Percentiles rank a stretch among this genome's conserved stretches.
Evolutionary conservation across 2,888 invertebrate genomes (phyloP).

Genomic region (Megamerina dolium): DNA sequence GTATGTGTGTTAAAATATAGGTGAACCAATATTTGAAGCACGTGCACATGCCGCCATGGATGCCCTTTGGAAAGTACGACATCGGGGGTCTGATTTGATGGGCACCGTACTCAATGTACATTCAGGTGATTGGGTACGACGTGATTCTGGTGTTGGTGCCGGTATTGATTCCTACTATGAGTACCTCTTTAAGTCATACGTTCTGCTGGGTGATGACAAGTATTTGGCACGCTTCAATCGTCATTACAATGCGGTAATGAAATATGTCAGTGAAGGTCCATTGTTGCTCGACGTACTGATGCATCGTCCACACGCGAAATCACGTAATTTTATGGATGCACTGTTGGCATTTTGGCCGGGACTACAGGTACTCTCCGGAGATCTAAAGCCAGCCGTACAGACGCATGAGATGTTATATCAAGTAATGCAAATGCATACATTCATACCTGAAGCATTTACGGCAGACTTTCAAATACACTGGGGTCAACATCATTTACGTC

Average conservation of each 20-base stretch:
- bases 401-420: conserved; percentile 99
- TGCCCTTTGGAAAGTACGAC: conserved; percentile 89
- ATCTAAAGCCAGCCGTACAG: conserved; percentile 95
- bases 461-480: conserved; percentile 97
- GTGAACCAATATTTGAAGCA: conserved; percentile 85
- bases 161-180: conserved; percentile 99
- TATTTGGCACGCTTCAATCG: conserved; percentile 91
- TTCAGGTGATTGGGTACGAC: conserved; percentile 94
- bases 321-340: conserved; percentile 96
- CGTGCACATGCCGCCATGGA: conserved; percentile 96
- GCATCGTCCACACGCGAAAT: conserved; percentile 90
- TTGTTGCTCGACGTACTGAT: conserved; percentile 92
- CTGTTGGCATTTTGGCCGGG: conserved; percentile 98
- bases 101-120: conserved; percentile 97
- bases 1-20: conserved; percentile 8
- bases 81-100: conserved; percentile 85
- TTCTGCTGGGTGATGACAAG: conserved; percentile 86
- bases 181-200: conserved; percentile 95
- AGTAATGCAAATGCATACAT: conserved; percentile 95
- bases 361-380: conserved; percentile 81
- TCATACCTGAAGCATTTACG: conserved; percentile 98
- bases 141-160: conserved; percentile 97
- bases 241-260: conserved; percentile 94
- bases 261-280: conserved; percentile 88
- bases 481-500: conserved; percentile 94